These are phyloP conservation scores for Lethenteron camtschaticum DNA, from an alignment of 2,113 vertebrate genomes.

Conservation along the genomic window DNA sequence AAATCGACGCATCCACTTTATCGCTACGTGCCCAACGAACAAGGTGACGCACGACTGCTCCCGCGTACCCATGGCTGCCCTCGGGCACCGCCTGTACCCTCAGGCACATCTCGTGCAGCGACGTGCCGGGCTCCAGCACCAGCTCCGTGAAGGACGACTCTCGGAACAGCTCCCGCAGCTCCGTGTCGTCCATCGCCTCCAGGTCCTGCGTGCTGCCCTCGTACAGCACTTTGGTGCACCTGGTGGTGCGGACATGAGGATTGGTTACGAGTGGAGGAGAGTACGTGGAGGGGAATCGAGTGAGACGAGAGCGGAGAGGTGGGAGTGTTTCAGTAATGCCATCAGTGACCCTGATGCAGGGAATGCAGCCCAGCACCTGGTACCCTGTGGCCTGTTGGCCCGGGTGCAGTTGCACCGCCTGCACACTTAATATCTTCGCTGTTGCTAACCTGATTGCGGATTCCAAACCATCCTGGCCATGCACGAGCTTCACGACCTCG, in stretches of 20 bases:
- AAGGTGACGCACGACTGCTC: too few relatives aligned
- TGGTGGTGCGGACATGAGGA: conserved; percentile 14
- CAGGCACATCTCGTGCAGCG: conserved; percentile 47
- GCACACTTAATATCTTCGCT: too few relatives aligned
- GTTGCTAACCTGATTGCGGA: conserved; percentile 55
- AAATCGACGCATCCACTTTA: too few relatives aligned
- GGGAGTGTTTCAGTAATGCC: too few relatives aligned
- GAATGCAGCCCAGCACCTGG: too few relatives aligned
- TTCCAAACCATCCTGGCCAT: conserved; percentile 64
- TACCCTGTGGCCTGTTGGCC: too few relatives aligned
- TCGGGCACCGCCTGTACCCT: conserved; percentile 47
- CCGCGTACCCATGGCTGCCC: conserved; percentile 48
- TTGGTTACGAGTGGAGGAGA: too few relatives aligned
- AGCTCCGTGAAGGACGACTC: conserved; percentile 62
- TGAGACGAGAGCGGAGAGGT: too few relatives aligned
- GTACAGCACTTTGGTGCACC: conserved; percentile 61
- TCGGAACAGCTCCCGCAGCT: conserved; percentile 60
- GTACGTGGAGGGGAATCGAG: too few relatives aligned
- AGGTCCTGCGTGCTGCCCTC: conserved; percentile 40
- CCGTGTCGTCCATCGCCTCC: conserved; percentile 59
- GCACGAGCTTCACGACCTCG: conserved; percentile 83
- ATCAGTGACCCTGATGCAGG: too few relatives aligned
- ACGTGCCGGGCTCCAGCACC: conserved; percentile 59
- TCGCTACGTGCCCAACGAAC: too few relatives aligned
- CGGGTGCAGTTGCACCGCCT: too few relatives aligned